A percentile compares a stretch with the other conserved stretches of the same genome.
phyloP scores from a whole-genome alignment of 2,797 vertebrate species.

The Hafferia zeledoni region DNA sequence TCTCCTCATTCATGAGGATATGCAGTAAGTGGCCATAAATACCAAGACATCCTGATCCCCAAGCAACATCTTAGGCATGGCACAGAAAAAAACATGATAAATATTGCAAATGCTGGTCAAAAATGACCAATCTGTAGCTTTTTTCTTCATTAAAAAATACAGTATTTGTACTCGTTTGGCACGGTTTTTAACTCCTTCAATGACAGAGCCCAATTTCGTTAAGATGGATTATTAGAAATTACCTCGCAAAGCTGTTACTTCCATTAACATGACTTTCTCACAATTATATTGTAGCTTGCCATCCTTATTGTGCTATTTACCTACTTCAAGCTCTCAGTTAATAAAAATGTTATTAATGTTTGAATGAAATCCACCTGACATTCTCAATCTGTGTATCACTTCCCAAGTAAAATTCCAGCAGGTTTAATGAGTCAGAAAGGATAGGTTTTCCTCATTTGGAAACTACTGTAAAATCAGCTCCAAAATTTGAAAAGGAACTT shows the following conservation, averaged over 20 bases:
- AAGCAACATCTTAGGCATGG: background rate
- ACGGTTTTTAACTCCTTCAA: accelerated
- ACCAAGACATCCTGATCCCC: background rate
- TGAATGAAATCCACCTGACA: background rate
- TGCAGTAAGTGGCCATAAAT: background rate
- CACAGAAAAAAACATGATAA: background rate
- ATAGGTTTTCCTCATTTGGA: background rate
- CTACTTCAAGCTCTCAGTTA: background rate
- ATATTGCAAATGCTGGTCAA: background rate
- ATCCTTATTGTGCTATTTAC: background rate
- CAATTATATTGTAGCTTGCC: background rate
- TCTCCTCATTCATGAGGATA: background rate
- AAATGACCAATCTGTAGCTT: background rate
- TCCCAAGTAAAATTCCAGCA: background rate
- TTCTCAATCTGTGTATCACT: background rate
- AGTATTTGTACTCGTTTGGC: background rate
- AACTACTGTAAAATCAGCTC: background rate
- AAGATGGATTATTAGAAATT: background rate
- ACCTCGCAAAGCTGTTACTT: background rate
- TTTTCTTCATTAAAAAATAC: background rate
- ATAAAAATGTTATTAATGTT: background rate
- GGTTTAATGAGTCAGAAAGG: background rate
- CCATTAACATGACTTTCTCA: background rate
- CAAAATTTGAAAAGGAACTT: background rate
- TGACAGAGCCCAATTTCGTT: background rate